Base-by-base conservation (phyloP, 1,140 invertebrate species). In the Leguminivora glycinivorella region DNA sequence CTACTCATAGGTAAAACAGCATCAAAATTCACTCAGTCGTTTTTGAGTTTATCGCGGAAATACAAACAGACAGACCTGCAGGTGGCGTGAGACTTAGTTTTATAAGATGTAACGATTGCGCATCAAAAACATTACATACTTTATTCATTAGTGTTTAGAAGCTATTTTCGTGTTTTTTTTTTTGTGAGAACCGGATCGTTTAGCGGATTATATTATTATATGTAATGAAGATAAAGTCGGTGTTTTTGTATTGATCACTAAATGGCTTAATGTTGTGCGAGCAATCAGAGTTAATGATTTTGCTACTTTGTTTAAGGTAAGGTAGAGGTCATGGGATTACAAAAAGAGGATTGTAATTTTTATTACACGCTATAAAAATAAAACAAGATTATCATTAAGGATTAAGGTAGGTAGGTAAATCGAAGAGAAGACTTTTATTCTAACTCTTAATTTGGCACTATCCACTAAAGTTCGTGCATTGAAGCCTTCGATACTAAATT, bases 211-310 rank as follows among this genome's bases (percentile, higher is more conserved):
- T 52, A 22, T 52, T 17, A 52, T 52, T 52, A 22, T 52, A 22
- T 52, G 47, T 52, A 52, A 52, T 52, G 17, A 5, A 52, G 47
- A 52, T 52, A 52, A 52, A 31, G 47, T 17, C 47, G 47, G 47
- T 52, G 47, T 52, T 22, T 52, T 52, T 52, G 22, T 22, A 52
- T 52, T 52, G 47, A 52, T 52, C 47, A 52, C 47, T 52, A 52
- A 52, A 52, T 52, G 47, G 47, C 47, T 52, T 52, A 52, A 52
- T 52, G 47, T 52, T 52, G 47, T 19, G 47, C 47, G 47, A 6
- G 14, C 19, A 52, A 52, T 52, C 17, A 9, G 47, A 52, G 47
- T 43, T 43, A 43, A 52, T 52, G 6, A 3, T 47, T 6, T 22
- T 52, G 19, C 47, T 52, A 52, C 47, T 52, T 52, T 52, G 19